Base-by-base conservation (phyloP, 2,113 vertebrate genomes). In the Chloebia gouldiae region DNA sequence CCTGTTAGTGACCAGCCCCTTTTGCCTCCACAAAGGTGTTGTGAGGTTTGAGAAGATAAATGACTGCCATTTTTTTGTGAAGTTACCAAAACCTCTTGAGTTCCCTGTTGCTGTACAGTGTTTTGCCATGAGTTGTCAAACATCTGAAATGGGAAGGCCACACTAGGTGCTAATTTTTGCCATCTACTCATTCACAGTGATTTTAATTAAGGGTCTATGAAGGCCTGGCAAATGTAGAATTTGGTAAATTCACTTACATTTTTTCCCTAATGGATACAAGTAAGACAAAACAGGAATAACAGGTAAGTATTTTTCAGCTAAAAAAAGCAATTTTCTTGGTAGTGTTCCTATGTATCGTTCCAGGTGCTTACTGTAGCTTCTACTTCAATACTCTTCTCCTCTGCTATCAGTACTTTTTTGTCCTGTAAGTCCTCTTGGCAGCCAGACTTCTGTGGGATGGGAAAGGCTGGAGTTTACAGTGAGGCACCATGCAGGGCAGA, bases 91-190 rank as follows among this genome's bases (percentile, higher is more conserved):
- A 54, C 20, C 18, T 39, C n/a, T 50, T 22, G 33, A 31, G 42
- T 45, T 65, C 35, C 44, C 13, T 63, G 21, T 15, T 79, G n/a
- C 37, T 88, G 44, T 15, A 19, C 18, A 18, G 25, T 30, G 37
- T 23, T 90, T 22, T 0, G 0, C 24, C 2, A 0, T 25, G 18
- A 78, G 24, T 60, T 75, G 49, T 87, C 28, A 65, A 65, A 59
- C 7, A 16, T 23, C 47, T 71, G 54, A 75, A 35, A 64, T 30
- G 28, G 35, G 17, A 84, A 87, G 31, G 13, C 39, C 6, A 4
- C 14, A 18, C 6, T 7, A 45, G 23, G 13, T 77, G 49, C 31
- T 78, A 68, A 44, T 92, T 88, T 27, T 56, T 89, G 42, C 21
- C 30, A 51, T 21, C 21, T 37, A 3, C 16, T 54, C 27, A 68